A percentile compares a stretch with the other conserved stretches of the same genome.
Evolutionary conservation across 2,797 vertebrate species (phyloP).

Genomic region (Brachyrhaphis roseni): DNA sequence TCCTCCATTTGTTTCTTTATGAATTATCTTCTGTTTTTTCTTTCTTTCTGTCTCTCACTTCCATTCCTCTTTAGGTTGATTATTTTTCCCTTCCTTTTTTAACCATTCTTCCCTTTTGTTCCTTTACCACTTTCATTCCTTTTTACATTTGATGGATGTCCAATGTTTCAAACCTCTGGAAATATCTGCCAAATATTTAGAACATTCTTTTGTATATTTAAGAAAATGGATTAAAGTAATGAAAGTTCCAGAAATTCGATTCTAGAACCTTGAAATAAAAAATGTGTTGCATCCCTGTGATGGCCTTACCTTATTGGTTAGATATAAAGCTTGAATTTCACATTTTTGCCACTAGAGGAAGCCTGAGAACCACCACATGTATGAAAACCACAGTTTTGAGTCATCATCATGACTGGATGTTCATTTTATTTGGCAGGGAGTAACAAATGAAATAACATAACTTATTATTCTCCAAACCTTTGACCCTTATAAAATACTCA

Average conservation of each 20-base stretch:
- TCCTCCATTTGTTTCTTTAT: not conserved
- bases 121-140: not conserved
- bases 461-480: not conserved
- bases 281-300: not conserved
- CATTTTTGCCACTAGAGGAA: slow-evolving; percentile 2
- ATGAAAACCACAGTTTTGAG: not conserved
- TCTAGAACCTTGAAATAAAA: not conserved
- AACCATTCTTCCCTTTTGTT: not conserved
- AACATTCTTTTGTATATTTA: not conserved
- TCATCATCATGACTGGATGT: not conserved
- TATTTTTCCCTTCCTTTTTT: not conserved
- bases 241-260: not conserved
- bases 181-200: not conserved
- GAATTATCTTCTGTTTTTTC: not conserved
- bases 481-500: not conserved
- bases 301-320: not conserved
- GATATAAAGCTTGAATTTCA: not conserved
- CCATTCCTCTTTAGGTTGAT: not conserved
- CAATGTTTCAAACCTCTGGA: not conserved
- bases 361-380: not conserved
- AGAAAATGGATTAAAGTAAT: not conserved
- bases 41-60: not conserved
- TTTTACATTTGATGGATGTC: not conserved
- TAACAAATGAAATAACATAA: not conserved
- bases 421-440: not conserved